Evolutionary conservation across 2,888 invertebrate genomes (phyloP), one percentile per base, ranked within the genome.

Genomic region (Caenorhabditis japonica): DNA sequence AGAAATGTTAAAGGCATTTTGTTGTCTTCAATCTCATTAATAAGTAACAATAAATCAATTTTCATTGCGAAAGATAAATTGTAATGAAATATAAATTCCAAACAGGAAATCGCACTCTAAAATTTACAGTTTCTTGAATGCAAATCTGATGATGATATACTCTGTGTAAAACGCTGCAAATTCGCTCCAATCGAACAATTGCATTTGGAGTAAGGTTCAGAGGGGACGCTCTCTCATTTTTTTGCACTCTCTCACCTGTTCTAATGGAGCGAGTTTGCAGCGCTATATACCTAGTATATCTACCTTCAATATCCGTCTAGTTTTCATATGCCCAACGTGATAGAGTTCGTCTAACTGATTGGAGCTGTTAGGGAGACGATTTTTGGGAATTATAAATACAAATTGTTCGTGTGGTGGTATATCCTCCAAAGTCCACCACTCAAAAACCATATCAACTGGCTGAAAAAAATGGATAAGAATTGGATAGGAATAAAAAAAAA

Each of bases 291-390:
- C n/a, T n/a, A n/a, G n/a, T n/a, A n/a, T 3, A 17, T n/a, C 3
- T 27, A 70, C 76, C 53, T 62, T 75, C 17, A 77, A 60, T 19
- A 72, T 23, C 39, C 58, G 39, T n/a, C 71, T 59, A 41, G 72
- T 72, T 33, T 66, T 77, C 23, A 77, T 53, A 43, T 36, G 75
- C 4, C 75, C 77, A 15, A 75, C 64, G 44, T 75, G 69, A 66
- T 73, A 77, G 1, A 72, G 41, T 25, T 77, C 69, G 44, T 77
- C 77, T 19, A 77, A 39, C 7, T 30, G 25, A 4, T 41, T 47
- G 5, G 68, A 68, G 27, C 23, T 41, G 15, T 68, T 68, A n/a
- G 61, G 43, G 8, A 52, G 52, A 4, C 23, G 33, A 25, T 39
- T 61, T 58, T 74, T 68, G 4, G 73, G 68, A 41, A 74, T 47